Conservation (phyloP, 2,888 invertebrate species). For the Melieria picta region DNA sequence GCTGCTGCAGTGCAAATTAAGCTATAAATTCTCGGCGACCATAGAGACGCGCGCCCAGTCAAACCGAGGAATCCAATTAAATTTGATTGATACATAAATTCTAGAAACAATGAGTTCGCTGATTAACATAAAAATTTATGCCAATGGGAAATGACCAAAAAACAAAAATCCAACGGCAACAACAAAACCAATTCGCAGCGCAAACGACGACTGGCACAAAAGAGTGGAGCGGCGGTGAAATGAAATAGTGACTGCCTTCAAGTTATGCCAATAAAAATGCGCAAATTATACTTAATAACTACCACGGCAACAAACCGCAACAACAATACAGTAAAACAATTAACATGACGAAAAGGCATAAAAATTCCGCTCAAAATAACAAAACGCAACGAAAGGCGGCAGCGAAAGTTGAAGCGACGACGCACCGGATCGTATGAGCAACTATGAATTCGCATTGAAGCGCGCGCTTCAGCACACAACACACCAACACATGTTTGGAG, state of each 20-base stretch:
- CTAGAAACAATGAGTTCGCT: slow-evolving; percentile 15
- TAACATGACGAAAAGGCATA: slow-evolving; percentile 58
- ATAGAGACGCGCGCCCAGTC: background rate
- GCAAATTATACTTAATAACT: slow-evolving; percentile 52
- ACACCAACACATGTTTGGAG: slow-evolving; percentile 9
- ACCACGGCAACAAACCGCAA: slow-evolving; percentile 37
- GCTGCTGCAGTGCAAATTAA: no score
- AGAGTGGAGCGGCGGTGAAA: background rate
- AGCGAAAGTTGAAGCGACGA: background rate
- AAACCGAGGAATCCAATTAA: slow-evolving; percentile 35
- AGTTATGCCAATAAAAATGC: slow-evolving; percentile 39
- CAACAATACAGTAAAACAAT: slow-evolving; percentile 48
- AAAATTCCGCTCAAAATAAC: slow-evolving; percentile 45
- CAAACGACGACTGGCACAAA: background rate
- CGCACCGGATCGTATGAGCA: slow-evolving; percentile 14
- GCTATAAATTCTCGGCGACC: no score
- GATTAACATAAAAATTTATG: slow-evolving; percentile 33
- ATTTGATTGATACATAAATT: slow-evolving; percentile 35
- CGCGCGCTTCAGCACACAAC: background rate
- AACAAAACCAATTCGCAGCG: background rate
- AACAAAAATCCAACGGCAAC: slow-evolving; percentile 8
- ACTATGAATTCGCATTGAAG: background rate
- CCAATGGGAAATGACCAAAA: slow-evolving; percentile 10
- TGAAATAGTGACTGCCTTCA: slow-evolving; percentile 4
- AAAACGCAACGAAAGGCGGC: slow-evolving; percentile 6